These are phyloP conservation scores for Aplocera efformata DNA, from an alignment of 2,888 invertebrate species.

Conservation along the genomic window DNA sequence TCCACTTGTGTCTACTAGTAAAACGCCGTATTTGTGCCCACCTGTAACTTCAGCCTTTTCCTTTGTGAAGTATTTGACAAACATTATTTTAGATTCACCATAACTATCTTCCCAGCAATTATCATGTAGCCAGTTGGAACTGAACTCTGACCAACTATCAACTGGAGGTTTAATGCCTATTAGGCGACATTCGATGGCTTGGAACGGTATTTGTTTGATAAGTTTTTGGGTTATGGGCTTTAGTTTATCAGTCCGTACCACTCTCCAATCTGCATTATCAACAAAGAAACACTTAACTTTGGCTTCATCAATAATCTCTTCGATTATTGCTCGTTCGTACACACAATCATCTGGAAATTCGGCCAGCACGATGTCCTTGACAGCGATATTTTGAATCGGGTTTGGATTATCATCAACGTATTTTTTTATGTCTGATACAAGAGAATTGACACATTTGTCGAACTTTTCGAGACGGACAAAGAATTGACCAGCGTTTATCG, in stretches of 20 bases:
- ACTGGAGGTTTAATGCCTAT: conserved; percentile 72
- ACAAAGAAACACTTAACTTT: conserved; percentile 81
- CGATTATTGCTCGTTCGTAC: conserved; percentile 70
- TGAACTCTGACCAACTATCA: conserved; percentile 74
- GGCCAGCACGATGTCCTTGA: conserved; percentile 72
- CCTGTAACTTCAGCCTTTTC: conserved; percentile 52
- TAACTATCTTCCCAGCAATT: conserved; percentile 57
- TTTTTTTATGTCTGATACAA: conserved; percentile 63
- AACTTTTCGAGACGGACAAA: conserved; percentile 75
- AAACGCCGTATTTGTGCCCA: conserved; percentile 71
- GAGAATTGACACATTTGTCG: conserved; percentile 50
- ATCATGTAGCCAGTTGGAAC: conserved; percentile 73
- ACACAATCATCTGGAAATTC: conserved; percentile 64
- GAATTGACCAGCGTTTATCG: conserved; percentile 66
- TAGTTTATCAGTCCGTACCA: conserved; percentile 59
- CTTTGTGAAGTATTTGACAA: conserved; percentile 61
- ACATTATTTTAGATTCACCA: conserved; percentile 62
- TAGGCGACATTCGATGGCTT: conserved; percentile 83
- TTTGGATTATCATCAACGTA: conserved; percentile 41
- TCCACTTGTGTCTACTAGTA: conserved; percentile 67
- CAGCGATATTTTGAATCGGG: conserved; percentile 37
- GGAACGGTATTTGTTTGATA: conserved; percentile 79
- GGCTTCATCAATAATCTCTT: conserved; percentile 46
- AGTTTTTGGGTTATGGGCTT: conserved; percentile 71
- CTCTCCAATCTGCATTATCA: conserved; percentile 81